Base-by-base conservation (phyloP, 2,797 vertebrate species). In the Lagodon rhomboides region DNA sequence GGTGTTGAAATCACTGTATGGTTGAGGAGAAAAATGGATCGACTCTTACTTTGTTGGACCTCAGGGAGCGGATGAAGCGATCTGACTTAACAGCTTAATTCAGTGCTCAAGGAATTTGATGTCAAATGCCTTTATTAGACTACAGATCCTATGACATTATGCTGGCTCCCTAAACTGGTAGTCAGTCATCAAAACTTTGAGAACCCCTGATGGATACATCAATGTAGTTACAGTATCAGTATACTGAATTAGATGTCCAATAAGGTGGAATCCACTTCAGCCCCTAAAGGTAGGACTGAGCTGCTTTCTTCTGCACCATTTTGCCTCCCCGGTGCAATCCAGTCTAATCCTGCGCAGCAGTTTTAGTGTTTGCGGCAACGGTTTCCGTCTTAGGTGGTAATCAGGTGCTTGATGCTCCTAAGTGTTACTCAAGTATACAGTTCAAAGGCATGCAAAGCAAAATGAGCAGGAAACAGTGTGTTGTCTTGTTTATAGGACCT, bases 401-500 rank as follows among this genome's bases (percentile, higher is more conserved):
- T 62, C 27, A 23, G 68, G 62, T 55, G 60, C 83, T 79, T 80
- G 66, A 72, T 44, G 54, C 34, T 12, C 2, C 34, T 44, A 55
- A 30, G n/a, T 55, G 41, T 47, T 59, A 17, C 38, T 58, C 43
- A 17, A 69, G 68, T 59, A 30, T 47, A 30, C 44, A 22, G 59
- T 70, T 70, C 54, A 87, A 81, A 84, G 59, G 43, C 71, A 53
- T 22, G 2, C 34, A 66, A 53, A 72, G 44, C 50, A 2, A 59
- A 64, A 68, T 18, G 34, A 84, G 44, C 55, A 54, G 69, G 62
- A 69, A 66, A 22, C 60, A 53, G 53, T 44, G 1, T 55, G 75
- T 16, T 17, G 47, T 73, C 73, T 77, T 87, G 84, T 90, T 86
- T 81, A 66, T 65, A 34, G 66, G 68, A 60, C 63, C 86, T 83